These are phyloP conservation scores for Rhamnusium bicolor DNA, from an alignment of 2,888 invertebrate genomes.

Conservation along the genomic window DNA sequence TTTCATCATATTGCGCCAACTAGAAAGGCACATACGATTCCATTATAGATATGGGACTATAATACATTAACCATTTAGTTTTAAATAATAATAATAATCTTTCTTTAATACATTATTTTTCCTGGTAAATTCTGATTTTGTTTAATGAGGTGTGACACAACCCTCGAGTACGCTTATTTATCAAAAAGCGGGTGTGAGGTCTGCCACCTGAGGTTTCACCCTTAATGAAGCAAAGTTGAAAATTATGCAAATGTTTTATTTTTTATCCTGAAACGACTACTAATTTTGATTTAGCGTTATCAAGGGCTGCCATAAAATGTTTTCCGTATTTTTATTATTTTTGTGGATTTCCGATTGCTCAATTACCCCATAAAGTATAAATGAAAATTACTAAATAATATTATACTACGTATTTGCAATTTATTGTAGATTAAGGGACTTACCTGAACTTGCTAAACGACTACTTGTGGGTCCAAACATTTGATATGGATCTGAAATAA, in stretches of 20 bases:
- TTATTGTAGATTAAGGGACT: slow-evolving; percentile 63
- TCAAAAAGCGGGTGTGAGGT: not conserved
- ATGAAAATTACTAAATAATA: slow-evolving; percentile 34
- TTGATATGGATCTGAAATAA: slow-evolving; percentile 95
- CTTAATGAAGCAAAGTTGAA: slow-evolving; percentile 6
- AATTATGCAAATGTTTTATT: slow-evolving; percentile 35
- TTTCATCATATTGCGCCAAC: no score
- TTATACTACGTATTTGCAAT: slow-evolving; percentile 30
- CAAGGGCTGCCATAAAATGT: slow-evolving; percentile 25
- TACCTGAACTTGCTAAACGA: slow-evolving; percentile 95
- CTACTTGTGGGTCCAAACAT: slow-evolving; percentile 98
- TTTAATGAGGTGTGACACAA: slow-evolving; percentile 6
- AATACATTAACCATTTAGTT: no score
- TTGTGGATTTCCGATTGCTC: slow-evolving; percentile 37
- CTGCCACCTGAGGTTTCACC: slow-evolving; percentile 1
- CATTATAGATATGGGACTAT: no score
- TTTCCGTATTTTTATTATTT: slow-evolving; percentile 38
- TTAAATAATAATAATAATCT: not conserved
- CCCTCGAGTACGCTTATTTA: not conserved
- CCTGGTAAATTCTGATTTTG: not conserved
- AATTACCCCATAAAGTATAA: slow-evolving; percentile 22
- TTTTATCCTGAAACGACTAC: slow-evolving; percentile 20
- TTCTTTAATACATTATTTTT: not conserved
- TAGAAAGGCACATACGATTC: no score
- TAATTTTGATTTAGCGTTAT: slow-evolving; percentile 35